phyloP scores from a whole-genome alignment of 2,113 vertebrate genomes.

The Enhydra lutris region DNA sequence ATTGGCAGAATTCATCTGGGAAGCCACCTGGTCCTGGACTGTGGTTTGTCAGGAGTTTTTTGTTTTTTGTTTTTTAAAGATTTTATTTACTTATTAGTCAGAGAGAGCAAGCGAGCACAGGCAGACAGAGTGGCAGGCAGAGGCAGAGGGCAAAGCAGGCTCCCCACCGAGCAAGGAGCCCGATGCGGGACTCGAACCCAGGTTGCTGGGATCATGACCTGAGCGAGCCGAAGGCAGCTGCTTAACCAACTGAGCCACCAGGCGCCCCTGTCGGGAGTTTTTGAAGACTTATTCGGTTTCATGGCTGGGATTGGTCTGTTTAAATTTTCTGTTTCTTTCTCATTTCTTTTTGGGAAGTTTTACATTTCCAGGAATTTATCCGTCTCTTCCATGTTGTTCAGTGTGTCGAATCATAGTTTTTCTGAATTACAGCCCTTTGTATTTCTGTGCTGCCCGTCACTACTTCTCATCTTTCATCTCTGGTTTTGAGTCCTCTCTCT shows the following conservation, averaged over 20 bases:
- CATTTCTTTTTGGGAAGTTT: not conserved
- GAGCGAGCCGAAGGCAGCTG: too few species aligned
- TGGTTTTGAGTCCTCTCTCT: not conserved
- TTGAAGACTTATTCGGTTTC: not conserved
- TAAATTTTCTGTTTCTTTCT: not conserved
- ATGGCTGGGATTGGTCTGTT: not conserved
- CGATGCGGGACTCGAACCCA: too few species aligned
- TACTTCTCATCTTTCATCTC: not conserved
- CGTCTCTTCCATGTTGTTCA: not conserved
- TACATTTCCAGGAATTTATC: not conserved
- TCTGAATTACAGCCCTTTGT: not conserved
- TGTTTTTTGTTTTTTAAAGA: too few species aligned
- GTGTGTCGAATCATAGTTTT: not conserved
- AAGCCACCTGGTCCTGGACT: not conserved
- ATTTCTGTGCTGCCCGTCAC: fast-evolving
- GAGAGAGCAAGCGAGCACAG: too few species aligned
- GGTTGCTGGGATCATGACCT: too few species aligned
- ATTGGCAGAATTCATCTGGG: not conserved
- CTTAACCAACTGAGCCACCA: too few species aligned
- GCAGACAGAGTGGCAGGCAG: too few species aligned
- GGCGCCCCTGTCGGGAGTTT: not conserved
- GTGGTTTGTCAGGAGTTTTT: not conserved
- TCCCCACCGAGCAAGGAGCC: too few species aligned
- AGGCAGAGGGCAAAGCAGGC: too few species aligned
- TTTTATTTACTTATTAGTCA: too few species aligned